A percentile compares a stretch with the other conserved stretches of the same genome.
Evolutionary conservation across 2,113 vertebrate genomes (phyloP).

Genomic region (Menidia beryllina): DNA sequence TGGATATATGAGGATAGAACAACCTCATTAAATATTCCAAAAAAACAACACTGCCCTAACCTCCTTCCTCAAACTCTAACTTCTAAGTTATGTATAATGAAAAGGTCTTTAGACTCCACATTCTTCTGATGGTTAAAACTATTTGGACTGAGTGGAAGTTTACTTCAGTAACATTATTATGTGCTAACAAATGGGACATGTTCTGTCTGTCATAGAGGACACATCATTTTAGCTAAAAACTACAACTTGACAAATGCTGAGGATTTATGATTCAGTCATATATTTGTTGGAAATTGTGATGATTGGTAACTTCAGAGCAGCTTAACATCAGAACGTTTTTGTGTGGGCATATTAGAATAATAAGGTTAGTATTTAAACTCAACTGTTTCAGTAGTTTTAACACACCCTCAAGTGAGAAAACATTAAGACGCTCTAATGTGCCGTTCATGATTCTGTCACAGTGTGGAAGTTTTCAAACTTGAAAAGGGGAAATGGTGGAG

Average conservation of each 20-base stretch:
- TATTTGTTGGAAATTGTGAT: no score
- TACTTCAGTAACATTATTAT: constrained; percentile 1
- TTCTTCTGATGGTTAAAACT: constrained; percentile 28
- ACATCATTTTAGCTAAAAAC: neutral
- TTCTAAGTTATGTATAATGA: constrained; percentile 22
- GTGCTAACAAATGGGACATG: neutral
- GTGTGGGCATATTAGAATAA: neutral
- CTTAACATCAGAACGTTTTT: neutral
- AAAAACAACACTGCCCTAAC: constrained; percentile 44
- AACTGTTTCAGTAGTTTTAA: neutral
- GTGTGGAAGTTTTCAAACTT: no score
- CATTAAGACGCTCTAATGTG: neutral
- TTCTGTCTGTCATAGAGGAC: neutral
- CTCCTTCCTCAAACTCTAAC: constrained; percentile 22
- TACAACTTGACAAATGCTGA: no score
- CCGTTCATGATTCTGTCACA: no score
- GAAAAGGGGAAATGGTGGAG: no score
- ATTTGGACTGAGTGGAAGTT: constrained; percentile 1
- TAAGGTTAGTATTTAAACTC: neutral
- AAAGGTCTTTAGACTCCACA: constrained; percentile 23
- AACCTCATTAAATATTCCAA: constrained; percentile 38
- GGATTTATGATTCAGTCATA: no score
- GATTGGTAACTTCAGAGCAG: neutral
- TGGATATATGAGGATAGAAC: constrained; percentile 32
- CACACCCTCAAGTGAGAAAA: neutral